Conservation (phyloP, 2,888 invertebrate genomes). For the Carterocephalus palaemon region DNA sequence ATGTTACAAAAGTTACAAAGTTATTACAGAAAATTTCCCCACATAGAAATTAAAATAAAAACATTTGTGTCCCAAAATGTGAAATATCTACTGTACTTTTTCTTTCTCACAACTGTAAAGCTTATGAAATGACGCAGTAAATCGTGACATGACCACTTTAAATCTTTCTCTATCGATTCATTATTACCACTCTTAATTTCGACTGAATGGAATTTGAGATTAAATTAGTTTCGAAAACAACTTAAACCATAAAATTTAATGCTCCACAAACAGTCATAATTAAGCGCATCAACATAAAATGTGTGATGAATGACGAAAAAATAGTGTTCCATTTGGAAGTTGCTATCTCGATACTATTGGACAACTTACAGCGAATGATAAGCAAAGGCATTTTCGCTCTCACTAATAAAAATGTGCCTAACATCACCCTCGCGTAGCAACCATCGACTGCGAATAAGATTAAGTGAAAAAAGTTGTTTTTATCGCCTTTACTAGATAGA, state of each 20-base stretch:
- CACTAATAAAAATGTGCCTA: neutral
- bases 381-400: neutral
- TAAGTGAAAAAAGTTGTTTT: no score
- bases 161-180: neutral
- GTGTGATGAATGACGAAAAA: slow-evolving; percentile 3
- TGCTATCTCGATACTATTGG: slow-evolving; percentile 1
- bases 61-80: no score
- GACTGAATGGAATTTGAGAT: slow-evolving; percentile 1
- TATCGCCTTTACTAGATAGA: no score
- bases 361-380: slow-evolving; percentile 5
- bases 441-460: no score
- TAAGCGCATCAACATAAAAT: slow-evolving; percentile 8
- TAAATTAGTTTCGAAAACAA: slow-evolving; percentile 3
- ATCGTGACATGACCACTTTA: slow-evolving; percentile 4
- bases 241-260: slow-evolving; percentile 9
- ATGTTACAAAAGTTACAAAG: no score
- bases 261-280: slow-evolving; percentile 3
- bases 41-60: no score
- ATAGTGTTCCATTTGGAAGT: slow-evolving; percentile 1
- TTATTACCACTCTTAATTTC: slow-evolving; percentile 4
- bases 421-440: slow-evolving; percentile 1
- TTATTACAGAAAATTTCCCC: no score
- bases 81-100: no score
- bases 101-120: no score
- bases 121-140: no score